Evolutionary conservation across 2,888 invertebrate species (phyloP).

Genomic region (Sminthurides aquaticus): DNA sequence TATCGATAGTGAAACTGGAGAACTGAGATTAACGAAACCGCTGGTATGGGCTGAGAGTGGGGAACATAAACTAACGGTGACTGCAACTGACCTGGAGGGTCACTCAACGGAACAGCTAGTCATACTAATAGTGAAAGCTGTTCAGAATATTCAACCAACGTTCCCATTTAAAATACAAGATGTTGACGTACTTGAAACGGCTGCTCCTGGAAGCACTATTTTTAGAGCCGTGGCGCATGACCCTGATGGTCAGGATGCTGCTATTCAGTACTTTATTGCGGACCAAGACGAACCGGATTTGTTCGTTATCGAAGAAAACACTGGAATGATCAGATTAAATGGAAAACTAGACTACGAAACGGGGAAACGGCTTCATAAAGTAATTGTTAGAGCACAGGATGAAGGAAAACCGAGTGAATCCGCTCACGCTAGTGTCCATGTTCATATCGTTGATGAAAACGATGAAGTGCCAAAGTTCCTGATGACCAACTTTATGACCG

Average conservation of each 20-base stretch:
- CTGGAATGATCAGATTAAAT: constrained; percentile 65
- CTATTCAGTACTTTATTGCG: constrained; percentile 34
- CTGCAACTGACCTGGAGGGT: constrained; percentile 37
- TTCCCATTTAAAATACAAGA: constrained; percentile 33
- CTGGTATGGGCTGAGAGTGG: constrained; percentile 48
- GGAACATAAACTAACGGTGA: constrained; percentile 37
- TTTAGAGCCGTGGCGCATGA: constrained; percentile 39
- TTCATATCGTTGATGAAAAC: constrained; percentile 65
- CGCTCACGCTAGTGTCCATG: constrained; percentile 56
- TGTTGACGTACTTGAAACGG: constrained; percentile 37
- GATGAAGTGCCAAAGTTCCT: constrained; percentile 47
- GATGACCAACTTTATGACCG: constrained; percentile 44
- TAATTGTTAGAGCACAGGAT: constrained; percentile 63
- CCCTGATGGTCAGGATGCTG: constrained; percentile 40
- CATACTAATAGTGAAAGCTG: constrained; percentile 40
- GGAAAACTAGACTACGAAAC: constrained; percentile 70
- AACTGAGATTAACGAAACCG: constrained; percentile 58
- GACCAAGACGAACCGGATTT: constrained; percentile 50
- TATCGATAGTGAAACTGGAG: constrained; percentile 63
- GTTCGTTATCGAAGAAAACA: constrained; percentile 50
- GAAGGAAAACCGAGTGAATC: constrained; percentile 55
- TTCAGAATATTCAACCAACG: constrained; percentile 37
- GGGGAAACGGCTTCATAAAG: constrained; percentile 58
- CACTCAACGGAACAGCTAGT: constrained; percentile 37
- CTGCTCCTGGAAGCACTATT: constrained; percentile 27